phyloP scores from a whole-genome alignment of 2,797 vertebrate genomes.

The Pyrrhura leucotis region DNA sequence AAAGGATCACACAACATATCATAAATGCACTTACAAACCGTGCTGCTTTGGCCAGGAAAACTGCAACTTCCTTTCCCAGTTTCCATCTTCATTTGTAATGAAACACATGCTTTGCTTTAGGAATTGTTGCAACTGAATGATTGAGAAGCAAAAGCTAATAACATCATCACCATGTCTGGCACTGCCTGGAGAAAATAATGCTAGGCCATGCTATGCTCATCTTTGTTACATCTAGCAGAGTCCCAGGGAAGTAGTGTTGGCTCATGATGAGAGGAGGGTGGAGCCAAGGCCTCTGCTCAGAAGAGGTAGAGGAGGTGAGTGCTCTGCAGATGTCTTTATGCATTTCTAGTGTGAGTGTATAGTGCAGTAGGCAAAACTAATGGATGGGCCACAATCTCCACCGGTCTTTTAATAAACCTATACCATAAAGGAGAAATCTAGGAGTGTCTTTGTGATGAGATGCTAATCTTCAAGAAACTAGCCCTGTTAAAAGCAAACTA shows the following conservation, averaged over 20 bases:
- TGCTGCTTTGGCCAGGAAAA: neutral
- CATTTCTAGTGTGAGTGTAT: neutral
- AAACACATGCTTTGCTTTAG: neutral
- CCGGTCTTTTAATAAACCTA: neutral
- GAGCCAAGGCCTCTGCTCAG: neutral
- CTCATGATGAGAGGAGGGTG: neutral
- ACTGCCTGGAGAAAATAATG: neutral
- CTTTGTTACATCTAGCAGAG: fast-evolving
- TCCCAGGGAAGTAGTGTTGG: neutral
- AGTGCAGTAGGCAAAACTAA: neutral
- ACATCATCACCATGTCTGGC: neutral
- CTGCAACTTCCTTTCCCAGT: neutral
- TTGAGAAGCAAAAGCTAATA: neutral
- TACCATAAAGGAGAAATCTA: neutral
- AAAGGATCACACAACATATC: neutral
- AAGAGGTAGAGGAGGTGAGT: neutral
- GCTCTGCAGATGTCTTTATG: neutral
- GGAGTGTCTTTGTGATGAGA: neutral
- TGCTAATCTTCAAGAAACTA: neutral
- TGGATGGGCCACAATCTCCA: neutral
- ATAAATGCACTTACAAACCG: neutral
- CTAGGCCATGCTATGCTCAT: neutral
- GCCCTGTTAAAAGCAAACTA: neutral
- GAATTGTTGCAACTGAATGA: neutral
- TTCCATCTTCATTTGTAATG: neutral